Percentiles rank a stretch among this genome's conserved stretches.
Evolutionary conservation across 2,888 invertebrate genomes (phyloP).

Genomic region (Parapristionchus giblindavisi): DNA sequence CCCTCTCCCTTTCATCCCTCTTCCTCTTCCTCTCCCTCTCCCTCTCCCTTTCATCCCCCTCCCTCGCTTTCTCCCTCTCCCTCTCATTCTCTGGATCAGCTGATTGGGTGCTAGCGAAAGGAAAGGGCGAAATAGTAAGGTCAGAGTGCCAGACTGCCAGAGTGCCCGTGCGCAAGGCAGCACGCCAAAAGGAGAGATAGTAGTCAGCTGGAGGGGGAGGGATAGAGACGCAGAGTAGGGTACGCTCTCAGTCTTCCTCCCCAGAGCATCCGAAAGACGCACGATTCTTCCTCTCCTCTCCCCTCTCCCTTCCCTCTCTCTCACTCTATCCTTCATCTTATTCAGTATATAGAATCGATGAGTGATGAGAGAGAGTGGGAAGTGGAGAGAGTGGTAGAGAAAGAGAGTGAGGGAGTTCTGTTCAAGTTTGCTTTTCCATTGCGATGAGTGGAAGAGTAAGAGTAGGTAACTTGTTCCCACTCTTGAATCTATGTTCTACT

Average conservation of each 20-base stretch:
- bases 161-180: too few relatives aligned
- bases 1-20: too few relatives aligned
- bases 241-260: neutral
- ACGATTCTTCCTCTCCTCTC: neutral
- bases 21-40: too few relatives aligned
- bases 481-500: neutral
- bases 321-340: neutral
- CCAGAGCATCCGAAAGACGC: neutral
- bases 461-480: neutral
- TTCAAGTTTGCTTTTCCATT: constrained; percentile 1
- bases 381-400: neutral
- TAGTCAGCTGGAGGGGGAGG: neutral
- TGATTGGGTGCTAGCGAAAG: too few relatives aligned
- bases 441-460: neutral
- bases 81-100: too few relatives aligned
- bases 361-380: neutral
- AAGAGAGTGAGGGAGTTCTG: too few relatives aligned
- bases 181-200: constrained; percentile 4
- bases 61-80: too few relatives aligned
- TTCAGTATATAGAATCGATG: neutral
- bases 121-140: too few relatives aligned
- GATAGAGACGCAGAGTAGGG: constrained; percentile 18
- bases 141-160: too few relatives aligned
- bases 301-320: neutral
- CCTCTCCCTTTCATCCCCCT: too few relatives aligned